Percentiles rank a stretch among this genome's conserved stretches.
Conservation (phyloP, 2,888 invertebrate species). For the Euspilapteryx auroguttella region DNA sequence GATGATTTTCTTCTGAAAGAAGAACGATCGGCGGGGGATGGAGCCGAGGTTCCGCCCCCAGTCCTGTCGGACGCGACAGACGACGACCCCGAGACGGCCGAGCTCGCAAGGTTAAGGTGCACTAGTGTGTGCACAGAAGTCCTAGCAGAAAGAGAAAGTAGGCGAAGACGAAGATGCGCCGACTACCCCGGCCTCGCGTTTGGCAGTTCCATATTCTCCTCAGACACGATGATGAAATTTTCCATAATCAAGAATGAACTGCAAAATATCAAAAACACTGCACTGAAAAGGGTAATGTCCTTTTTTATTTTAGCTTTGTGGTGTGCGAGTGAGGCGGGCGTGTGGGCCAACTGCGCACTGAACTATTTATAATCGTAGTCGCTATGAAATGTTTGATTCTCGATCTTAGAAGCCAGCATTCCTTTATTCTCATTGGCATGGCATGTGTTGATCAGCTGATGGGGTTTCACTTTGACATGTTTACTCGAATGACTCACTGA, state of each 20-base stretch:
- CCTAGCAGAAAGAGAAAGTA: conserved; percentile 79
- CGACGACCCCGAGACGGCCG: conserved; percentile 78
- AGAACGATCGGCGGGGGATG: conserved; percentile 44
- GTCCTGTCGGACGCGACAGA: conserved; percentile 43
- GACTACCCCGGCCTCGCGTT: conserved; percentile 93
- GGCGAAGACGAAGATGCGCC: conserved; percentile 78
- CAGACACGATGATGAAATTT: conserved; percentile 97
- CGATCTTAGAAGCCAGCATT: conserved; percentile 19
- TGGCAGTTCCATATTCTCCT: conserved; percentile 90
- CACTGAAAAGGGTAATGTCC: conserved; percentile 90
- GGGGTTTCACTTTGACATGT: conserved; percentile 49
- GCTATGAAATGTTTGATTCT: conserved; percentile 29
- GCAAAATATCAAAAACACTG: conserved; percentile 96
- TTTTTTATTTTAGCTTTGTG: conserved; percentile 39
- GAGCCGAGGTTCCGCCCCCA: conserved; percentile 38
- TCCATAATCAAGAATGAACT: conserved; percentile 95
- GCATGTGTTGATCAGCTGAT: conserved; percentile 60
- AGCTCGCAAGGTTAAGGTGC: conserved; percentile 83
- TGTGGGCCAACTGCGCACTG: conserved; percentile 50
- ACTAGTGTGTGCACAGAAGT: conserved; percentile 89
- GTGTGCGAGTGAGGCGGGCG: conserved; percentile 29
- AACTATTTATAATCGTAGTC: conserved; percentile 50
- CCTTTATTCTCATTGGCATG: too few species aligned
- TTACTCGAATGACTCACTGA: conserved; percentile 30
- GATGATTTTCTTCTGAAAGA: conserved; percentile 46